Conservation (phyloP, 2,888 invertebrate genomes). For the Cosmia trapezina region DNA sequence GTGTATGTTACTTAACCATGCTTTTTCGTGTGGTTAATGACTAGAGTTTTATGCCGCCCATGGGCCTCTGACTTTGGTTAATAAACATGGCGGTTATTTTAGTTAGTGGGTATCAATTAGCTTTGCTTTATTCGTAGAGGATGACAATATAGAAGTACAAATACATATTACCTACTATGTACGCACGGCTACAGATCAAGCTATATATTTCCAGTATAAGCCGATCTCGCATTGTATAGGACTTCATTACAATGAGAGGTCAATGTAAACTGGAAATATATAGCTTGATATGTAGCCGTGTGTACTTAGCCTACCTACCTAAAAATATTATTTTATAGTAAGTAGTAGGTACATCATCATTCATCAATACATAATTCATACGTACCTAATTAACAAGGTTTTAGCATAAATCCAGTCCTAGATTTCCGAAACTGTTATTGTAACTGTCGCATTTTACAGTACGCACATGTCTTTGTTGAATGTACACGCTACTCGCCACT, state of each 20-base stretch:
- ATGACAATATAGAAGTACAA: background rate
- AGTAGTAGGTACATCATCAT: background rate
- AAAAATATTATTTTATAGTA: background rate
- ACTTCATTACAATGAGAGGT: no score
- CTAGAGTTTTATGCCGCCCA: no score
- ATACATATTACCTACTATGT: no score
- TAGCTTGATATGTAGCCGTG: no score
- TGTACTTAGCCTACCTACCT: no score
- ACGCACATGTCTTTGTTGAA: background rate
- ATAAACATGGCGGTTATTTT: background rate
- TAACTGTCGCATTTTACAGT: background rate
- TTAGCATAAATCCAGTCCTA: background rate
- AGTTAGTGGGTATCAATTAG: background rate
- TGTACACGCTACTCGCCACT: constrained; percentile 26
- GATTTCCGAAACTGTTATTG: background rate
- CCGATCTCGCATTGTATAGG: no score
- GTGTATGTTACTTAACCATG: background rate
- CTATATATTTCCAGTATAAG: no score
- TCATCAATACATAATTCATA: background rate
- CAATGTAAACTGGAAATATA: no score
- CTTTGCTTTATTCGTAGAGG: background rate
- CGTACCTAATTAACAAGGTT: background rate
- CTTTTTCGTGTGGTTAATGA: no score
- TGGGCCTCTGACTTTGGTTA: background rate
- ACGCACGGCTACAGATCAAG: no score